phyloP scores from a whole-genome alignment of 2,113 vertebrate genomes.

The Archocentrus centrarchus region DNA sequence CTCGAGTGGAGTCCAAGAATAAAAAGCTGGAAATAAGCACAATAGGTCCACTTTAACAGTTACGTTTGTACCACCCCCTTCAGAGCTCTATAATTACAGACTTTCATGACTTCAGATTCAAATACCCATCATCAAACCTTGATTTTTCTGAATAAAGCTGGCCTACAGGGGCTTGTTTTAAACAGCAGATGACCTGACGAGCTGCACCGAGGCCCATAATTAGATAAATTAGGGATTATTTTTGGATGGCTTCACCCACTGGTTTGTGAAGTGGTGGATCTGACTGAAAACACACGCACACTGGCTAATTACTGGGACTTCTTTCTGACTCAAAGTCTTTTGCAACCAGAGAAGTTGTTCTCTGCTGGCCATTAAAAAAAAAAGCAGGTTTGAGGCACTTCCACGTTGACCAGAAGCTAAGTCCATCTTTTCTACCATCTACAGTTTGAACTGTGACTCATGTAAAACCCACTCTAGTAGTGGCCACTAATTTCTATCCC shows the following conservation, averaged over 20 bases:
- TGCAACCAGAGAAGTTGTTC: background rate
- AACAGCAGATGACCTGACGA: too few relatives aligned
- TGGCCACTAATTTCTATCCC: background rate
- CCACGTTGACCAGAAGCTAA: background rate
- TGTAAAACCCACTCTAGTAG: too few relatives aligned
- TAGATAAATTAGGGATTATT: background rate
- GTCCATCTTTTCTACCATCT: too few relatives aligned
- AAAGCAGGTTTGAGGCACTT: background rate
- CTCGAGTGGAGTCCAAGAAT: too few relatives aligned
- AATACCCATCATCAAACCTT: background rate
- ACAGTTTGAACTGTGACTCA: too few relatives aligned
- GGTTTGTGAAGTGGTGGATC: background rate
- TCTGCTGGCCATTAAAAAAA: background rate
- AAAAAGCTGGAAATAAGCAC: too few relatives aligned
- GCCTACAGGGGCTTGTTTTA: background rate
- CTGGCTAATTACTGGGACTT: background rate
- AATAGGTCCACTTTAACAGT: background rate
- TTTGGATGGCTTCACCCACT: background rate
- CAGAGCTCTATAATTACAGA: background rate
- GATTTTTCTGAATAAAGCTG: background rate
- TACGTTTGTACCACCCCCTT: background rate
- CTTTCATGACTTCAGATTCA: background rate
- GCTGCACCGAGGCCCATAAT: too few relatives aligned
- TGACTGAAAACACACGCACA: background rate
- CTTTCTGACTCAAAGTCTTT: background rate